phyloP scores from a whole-genome alignment of 2,113 vertebrate genomes.

The Takifugu bimaculatus region DNA sequence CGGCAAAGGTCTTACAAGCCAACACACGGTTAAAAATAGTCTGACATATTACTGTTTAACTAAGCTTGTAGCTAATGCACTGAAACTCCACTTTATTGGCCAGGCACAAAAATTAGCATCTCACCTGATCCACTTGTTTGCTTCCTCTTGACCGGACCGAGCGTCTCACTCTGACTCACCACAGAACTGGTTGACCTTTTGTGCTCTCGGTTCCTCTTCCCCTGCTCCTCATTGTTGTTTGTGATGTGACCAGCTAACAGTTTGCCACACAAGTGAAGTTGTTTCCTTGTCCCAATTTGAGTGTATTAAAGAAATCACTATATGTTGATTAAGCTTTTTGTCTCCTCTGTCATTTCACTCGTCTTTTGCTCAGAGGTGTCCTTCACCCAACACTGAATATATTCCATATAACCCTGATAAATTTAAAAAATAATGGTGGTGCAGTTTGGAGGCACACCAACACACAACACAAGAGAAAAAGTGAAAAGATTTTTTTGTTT shows the following conservation, averaged over 20 bases:
- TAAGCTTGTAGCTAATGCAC: slow-evolving; percentile 5
- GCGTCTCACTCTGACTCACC: slow-evolving; percentile 4
- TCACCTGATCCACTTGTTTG: slow-evolving; percentile 15
- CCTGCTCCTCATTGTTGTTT: slow-evolving; percentile 19
- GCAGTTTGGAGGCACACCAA: too few relatives aligned
- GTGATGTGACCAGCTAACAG: slow-evolving; percentile 21
- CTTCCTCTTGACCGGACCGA: slow-evolving; percentile 6
- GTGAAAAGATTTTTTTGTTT: too few relatives aligned
- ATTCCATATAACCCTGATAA: too few relatives aligned
- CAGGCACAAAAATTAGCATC: slow-evolving; percentile 13
- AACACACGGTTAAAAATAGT: slow-evolving; percentile 12
- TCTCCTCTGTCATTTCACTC: background rate
- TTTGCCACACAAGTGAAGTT: slow-evolving; percentile 27
- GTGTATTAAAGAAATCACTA: slow-evolving; percentile 53
- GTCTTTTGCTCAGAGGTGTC: too few relatives aligned
- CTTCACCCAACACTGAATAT: too few relatives aligned
- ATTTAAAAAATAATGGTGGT: too few relatives aligned
- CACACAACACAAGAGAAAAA: too few relatives aligned
- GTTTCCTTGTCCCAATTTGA: slow-evolving; percentile 33
- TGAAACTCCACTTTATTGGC: slow-evolving; percentile 19
- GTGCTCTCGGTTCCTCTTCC: slow-evolving; percentile 29
- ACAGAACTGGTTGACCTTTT: slow-evolving; percentile 26
- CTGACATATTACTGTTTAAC: slow-evolving; percentile 26
- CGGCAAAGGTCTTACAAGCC: slow-evolving; percentile 17
- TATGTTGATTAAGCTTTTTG: slow-evolving; percentile 14